Evolutionary conservation across 2,888 invertebrate genomes (phyloP).

Genomic region (Oligia fasciuncula): DNA sequence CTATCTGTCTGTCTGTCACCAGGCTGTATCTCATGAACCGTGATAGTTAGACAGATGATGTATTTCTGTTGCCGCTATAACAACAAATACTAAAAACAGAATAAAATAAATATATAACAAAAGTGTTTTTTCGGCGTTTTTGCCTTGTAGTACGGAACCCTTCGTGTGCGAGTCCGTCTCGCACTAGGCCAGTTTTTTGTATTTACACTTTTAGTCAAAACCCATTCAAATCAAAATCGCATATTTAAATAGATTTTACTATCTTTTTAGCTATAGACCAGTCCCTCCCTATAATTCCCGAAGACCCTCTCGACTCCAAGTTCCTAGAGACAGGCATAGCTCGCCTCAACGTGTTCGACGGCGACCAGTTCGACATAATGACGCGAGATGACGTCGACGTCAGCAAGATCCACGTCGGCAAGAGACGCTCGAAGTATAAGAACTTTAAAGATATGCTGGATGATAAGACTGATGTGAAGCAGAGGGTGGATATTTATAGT

Average conservation of each 20-base stretch:
- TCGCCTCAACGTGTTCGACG: constrained; percentile 93
- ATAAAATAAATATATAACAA: too few relatives aligned
- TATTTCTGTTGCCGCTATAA: too few relatives aligned
- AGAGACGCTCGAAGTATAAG: constrained; percentile 91
- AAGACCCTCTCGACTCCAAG: constrained; percentile 89
- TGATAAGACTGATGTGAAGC: constrained; percentile 91
- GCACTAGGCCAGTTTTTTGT: too few relatives aligned
- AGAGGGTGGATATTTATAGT: constrained; percentile 89
- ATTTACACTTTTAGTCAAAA: background rate
- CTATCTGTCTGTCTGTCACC: too few relatives aligned
- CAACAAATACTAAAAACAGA: too few relatives aligned
- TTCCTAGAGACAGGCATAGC: constrained; percentile 89
- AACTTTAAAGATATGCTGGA: constrained; percentile 91
- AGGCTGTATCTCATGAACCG: too few relatives aligned
- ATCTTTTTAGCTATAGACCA: constrained; percentile 85
- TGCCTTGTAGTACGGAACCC: too few relatives aligned
- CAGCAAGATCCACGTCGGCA: constrained; percentile 87
- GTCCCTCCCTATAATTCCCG: constrained; percentile 91
- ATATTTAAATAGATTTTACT: background rate
- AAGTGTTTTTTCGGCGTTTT: too few relatives aligned
- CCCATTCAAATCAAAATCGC: background rate
- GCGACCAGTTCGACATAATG: constrained; percentile 95
- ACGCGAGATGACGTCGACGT: constrained; percentile 90
- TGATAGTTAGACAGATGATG: too few relatives aligned
- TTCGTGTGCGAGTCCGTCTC: too few relatives aligned